Base-by-base conservation (phyloP, 2,797 vertebrate species). In the Coranthus polyacanthus region DNA sequence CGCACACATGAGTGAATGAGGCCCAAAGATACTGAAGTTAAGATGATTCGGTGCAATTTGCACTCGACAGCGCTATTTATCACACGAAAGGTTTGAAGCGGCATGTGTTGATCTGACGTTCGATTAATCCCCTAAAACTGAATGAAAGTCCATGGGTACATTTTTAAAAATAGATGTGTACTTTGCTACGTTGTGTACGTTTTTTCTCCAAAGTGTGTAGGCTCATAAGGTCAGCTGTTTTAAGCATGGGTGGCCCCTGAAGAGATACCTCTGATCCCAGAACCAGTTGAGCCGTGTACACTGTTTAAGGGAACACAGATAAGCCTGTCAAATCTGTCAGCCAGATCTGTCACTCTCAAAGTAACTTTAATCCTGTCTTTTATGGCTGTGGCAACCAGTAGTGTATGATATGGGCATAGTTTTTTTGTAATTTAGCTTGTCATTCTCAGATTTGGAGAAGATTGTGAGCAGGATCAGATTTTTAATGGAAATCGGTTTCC, bases 401-500 rank as follows among this genome's bases (percentile, higher is more conserved):
- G 7, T 38, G 4, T n/a, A 13, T 20, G 46, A 20, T 52, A 20
- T 45, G 24, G 17, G 22, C 44, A 24, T 9, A 5, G 24, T 7
- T 49, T 29, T 38, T 58, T 38, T 45, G 18, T 12, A 26, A 21
- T 61, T 32, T 39, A 32, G 29, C 29, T 32, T 32, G 22, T 51
- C 37, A 36, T 20, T 39, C 11, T 70, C 70, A 57, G 17, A 60
- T 72, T 72, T 68, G 16, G 15, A n/a, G 13, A 17, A 26, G 21
- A 60, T 64, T 6, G 12, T 50, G n/a, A 61, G 46, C 22, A 54
- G 32, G 11, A 53, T 7, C 6, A 53, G 41, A 29, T 41, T 56
- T 60, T 71, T 51, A 32, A 54, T 68, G 11, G 18, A 68, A 82
- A 63, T 10, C 43, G 45, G 54, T 20, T 39, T 59, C 6, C 41